Base-by-base conservation (phyloP, 2,113 vertebrate genomes). In the Sinocyclocheilus anophthalmus region DNA sequence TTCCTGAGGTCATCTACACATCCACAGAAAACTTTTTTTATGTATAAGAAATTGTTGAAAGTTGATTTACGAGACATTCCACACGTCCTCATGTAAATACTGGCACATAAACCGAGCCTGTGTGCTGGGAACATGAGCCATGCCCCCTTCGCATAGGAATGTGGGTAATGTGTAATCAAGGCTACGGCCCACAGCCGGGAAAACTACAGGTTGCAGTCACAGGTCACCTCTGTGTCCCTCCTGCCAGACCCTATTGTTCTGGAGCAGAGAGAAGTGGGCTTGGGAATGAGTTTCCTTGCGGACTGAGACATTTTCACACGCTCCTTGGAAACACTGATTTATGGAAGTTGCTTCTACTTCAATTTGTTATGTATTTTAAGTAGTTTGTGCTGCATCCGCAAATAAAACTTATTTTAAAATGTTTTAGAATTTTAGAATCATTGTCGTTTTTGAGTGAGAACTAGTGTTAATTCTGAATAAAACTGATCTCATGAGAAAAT, bases 171-270 rank as follows among this genome's bases (percentile, higher is more conserved):
- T 86, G 70, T 76, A 81, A 81, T 57, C 37, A 81, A 87, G 87
- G 72, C 80, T 80, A 87, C 87, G 89, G 92, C 87, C 90, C 77
- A 39, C 45, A 85, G 89, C 90, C 91, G 91, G 81, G 88, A 65
- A 78, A 87, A 65, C 84, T 84, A 77, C 53, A 76, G 89, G 87
- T 88, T 90, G 85, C 87, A 88, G 82, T 87, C 84, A 88, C 82
- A 81, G 24, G 45, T 84, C 75, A 84, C 33, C 75, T 59, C 57
- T 83, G 55, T 65, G 81, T 48, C 1, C 63, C 22, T 85, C 26
- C 26, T 65, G 42, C 50, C 63, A 67, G 57, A 76, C 42, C 26
- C 80, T 76, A 79, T 90, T 92, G 84, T 89, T 86, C 86, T 79
- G 73, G 78, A 55, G 20, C 20, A 22, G 57, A 59, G 57, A 20